Conservation (phyloP, 2,113 vertebrate genomes). For the Megaceryle torquata region DNA sequence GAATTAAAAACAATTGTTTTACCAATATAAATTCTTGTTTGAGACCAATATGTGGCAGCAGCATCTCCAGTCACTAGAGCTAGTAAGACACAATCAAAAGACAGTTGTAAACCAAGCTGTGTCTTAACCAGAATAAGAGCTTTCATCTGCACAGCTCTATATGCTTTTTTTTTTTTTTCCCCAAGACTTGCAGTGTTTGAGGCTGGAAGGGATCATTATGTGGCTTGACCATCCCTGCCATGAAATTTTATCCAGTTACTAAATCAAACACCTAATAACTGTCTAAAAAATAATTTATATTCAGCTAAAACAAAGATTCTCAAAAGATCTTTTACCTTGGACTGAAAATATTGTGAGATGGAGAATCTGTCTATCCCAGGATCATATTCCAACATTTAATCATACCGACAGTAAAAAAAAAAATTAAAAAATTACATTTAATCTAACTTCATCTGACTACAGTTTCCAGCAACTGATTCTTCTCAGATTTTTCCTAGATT, state of each 20-base stretch:
- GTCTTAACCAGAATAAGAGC: neutral
- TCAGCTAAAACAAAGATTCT: neutral
- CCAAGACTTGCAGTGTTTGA: neutral
- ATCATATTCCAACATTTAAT: neutral
- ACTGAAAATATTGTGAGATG: neutral
- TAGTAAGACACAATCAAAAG: neutral
- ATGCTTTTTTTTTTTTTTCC: neutral
- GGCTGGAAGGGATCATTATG: neutral
- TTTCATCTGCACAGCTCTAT: neutral
- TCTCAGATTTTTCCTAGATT: neutral
- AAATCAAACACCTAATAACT: neutral
- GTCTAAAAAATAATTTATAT: neutral
- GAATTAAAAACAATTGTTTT: neutral
- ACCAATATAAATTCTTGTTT: neutral
- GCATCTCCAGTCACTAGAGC: neutral
- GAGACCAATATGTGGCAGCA: neutral
- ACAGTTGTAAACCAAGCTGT: neutral
- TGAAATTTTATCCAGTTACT: neutral
- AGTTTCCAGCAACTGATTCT: neutral
- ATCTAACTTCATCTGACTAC: neutral
- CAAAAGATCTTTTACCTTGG: neutral
- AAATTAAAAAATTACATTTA: neutral
- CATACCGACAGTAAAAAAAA: neutral
- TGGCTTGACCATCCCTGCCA: neutral
- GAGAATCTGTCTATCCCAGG: neutral